Conservation (phyloP, 2,888 invertebrate species). For the Liopterus haemorrhoidalis region DNA sequence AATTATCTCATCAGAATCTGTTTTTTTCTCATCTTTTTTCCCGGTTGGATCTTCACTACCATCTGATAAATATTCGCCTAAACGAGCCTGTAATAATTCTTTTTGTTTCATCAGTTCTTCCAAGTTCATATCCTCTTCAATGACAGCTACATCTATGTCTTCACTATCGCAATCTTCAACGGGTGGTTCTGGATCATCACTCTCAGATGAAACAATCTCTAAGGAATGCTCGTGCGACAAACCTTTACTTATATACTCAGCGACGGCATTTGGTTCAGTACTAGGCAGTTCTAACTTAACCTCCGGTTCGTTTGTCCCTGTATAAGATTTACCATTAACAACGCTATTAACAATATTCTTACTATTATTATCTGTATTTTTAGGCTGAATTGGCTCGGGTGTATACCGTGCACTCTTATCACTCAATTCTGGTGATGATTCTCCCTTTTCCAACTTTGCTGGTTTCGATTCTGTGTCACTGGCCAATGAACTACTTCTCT, state of each 20-base stretch:
- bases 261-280: conserved; percentile 48
- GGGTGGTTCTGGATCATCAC: conserved; percentile 56
- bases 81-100: conserved; percentile 70
- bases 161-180: conserved; percentile 64
- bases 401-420: conserved; percentile 43
- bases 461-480: conserved; percentile 28
- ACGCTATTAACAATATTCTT: conserved; percentile 36
- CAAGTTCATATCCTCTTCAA: conserved; percentile 79
- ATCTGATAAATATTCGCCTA: conserved; percentile 70
- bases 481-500: conserved; percentile 42
- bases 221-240: conserved; percentile 43
- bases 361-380: conserved; percentile 28
- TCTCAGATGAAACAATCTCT: conserved; percentile 64
- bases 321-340: conserved; percentile 41
- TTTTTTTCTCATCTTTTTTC: conserved; percentile 39
- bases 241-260: conserved; percentile 48
- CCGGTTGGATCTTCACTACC: conserved; percentile 52
- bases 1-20: conserved; percentile 54
- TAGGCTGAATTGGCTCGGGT: conserved; percentile 39
- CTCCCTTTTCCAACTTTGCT: conserved; percentile 40
- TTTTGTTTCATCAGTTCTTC: conserved; percentile 88
- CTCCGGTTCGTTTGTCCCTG: conserved; percentile 35
- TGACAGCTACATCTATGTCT: conserved; percentile 62
- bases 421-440: conserved; percentile 37
- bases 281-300: conserved; percentile 32